Evolutionary conservation across 2,797 vertebrate species (phyloP), one percentile per base, ranked within the genome.

Genomic region (Peromyscus eremicus): DNA sequence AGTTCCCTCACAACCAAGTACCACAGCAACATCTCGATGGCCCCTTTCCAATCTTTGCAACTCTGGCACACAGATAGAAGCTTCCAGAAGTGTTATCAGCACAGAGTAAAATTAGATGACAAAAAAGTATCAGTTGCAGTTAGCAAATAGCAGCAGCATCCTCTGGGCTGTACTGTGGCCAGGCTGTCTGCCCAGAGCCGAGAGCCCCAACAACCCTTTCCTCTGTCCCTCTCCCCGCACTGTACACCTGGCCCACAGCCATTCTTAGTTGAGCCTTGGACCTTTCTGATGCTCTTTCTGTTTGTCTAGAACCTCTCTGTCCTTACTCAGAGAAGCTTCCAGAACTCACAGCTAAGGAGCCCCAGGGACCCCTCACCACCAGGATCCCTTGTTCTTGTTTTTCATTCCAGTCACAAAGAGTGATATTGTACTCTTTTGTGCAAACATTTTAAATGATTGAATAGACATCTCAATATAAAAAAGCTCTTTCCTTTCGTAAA

Each of bases 161-260:
- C 43, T 91, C 68, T 40, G 68, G 16, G 19, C 60, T 77, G 49
- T 4, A 19, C 19, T 37, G 32, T 52, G n/a, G 6, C 34, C 0
- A 17, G 77, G 29, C 40, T 84, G 14, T 76, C 40, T 40, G 46
- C 34, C 40, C 34, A 55, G 43, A 49, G 25, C 12, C 57, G 13
- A 6, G 23, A 82, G 8, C 4, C 10, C 46, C 21, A 16, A 60
- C 29, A 34, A 66, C 13, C 5, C 27, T 16, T 37, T 21, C 21
- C n/a, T 7, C 46, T 52, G 4, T 0, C 0, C 1, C 9, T 32
- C 17, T 2, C 0, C 1, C 1, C 6, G 9, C 17, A 49, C 23
- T 32, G 5, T 52, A 29, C 21, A 17, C 21, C 0, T 46, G 71
- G 34, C 21, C 49, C 49, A 4, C 40, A n/a, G 68, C 5, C 16